Conservation (phyloP, 2,113 vertebrate species). For the Sylvilagus bachmani region DNA sequence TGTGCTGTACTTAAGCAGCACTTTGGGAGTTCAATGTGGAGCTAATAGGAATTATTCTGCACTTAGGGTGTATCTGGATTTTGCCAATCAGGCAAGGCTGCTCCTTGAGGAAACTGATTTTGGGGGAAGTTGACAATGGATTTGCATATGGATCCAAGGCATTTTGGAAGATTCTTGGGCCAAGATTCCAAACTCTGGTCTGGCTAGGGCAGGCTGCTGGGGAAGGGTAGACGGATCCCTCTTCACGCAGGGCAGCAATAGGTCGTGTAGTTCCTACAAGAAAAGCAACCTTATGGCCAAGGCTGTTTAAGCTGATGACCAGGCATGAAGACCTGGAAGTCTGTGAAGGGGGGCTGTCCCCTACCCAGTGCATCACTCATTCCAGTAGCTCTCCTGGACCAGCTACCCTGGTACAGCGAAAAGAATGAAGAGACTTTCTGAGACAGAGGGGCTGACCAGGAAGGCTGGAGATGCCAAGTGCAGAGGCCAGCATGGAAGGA, state of each 20-base stretch:
- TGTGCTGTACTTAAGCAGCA: not conserved
- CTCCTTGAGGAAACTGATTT: not conserved
- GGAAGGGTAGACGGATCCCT: not conserved
- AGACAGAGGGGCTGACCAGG: not conserved
- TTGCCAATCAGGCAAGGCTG: not conserved
- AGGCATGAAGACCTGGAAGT: not conserved
- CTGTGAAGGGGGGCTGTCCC: not conserved
- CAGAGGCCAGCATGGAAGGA: not conserved
- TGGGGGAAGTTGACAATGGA: not conserved
- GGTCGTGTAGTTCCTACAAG: not conserved
- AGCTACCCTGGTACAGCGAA: not conserved
- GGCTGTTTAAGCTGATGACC: not conserved
- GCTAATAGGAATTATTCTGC: not conserved
- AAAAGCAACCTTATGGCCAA: not conserved
- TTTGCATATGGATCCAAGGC: not conserved
- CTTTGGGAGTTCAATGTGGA: not conserved
- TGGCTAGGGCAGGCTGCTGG: not conserved
- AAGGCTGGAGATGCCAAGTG: not conserved
- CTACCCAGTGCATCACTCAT: not conserved
- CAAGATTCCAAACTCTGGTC: not conserved
- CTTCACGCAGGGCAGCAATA: not conserved
- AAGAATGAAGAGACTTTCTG: not conserved
- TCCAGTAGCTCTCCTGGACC: not conserved
- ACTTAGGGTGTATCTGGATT: not conserved
- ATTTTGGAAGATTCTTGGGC: conserved; percentile 2